Percentiles rank a stretch among this genome's conserved stretches.
Conservation (phyloP, 1,140 invertebrate genomes). For the Penaeus indicus region DNA sequence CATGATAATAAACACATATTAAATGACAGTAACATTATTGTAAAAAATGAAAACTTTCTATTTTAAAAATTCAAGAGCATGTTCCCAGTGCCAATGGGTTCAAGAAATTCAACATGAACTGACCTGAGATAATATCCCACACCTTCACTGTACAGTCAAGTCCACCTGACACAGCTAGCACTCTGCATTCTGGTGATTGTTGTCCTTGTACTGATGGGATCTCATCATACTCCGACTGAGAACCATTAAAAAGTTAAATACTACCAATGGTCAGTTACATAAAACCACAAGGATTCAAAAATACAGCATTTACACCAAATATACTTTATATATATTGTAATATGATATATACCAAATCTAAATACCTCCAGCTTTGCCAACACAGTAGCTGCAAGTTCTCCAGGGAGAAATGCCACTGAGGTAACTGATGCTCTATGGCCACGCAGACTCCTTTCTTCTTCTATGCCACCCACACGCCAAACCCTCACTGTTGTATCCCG, state of each 20-base stretch:
- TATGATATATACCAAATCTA: too few relatives aligned
- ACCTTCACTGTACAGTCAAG: conserved; percentile 43
- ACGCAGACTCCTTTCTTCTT: conserved; percentile 46
- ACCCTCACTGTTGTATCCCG: conserved; percentile 54
- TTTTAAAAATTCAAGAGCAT: not conserved
- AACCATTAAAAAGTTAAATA: not conserved
- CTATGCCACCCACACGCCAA: conserved; percentile 31
- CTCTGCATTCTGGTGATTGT: conserved; percentile 11
- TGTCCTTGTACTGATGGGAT: not conserved
- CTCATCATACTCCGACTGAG: conserved; percentile 10
- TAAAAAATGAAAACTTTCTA: not conserved
- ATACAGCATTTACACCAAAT: too few relatives aligned
- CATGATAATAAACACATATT: too few relatives aligned
- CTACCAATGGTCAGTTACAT: too few relatives aligned
- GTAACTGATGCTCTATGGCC: conserved; percentile 51
- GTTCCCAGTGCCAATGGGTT: not conserved
- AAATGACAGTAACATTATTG: too few relatives aligned
- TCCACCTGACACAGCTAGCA: conserved; percentile 39
- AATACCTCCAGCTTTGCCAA: conserved; percentile 42
- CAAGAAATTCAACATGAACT: not conserved
- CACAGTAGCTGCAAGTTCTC: conserved; percentile 20
- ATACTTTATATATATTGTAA: too few relatives aligned
- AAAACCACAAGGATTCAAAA: too few relatives aligned
- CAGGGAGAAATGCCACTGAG: conserved; percentile 38
- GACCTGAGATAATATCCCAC: conserved; percentile 47